A percentile compares a stretch with the other conserved stretches of the same genome.
Evolutionary conservation across 2,888 invertebrate species (phyloP).

Genomic region (Taphrorychus bicolor): DNA sequence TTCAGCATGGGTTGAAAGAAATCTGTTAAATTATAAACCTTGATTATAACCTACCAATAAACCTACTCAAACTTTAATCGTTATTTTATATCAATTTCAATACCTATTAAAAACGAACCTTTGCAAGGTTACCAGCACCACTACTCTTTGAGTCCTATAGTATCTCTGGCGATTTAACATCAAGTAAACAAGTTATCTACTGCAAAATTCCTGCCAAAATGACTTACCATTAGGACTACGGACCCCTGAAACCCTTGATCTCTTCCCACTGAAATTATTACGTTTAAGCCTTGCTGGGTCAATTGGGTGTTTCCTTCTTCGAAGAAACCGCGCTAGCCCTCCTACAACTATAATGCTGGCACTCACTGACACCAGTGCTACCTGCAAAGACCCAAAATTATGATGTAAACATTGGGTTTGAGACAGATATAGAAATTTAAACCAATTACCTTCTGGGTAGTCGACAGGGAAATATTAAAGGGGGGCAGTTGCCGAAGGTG

Average conservation of each 20-base stretch:
- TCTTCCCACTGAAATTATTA: slow-evolving; percentile 64
- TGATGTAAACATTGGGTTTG: background rate
- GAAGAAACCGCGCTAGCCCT: slow-evolving; percentile 80
- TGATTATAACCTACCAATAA: no score
- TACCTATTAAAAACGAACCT: no score
- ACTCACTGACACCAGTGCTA: slow-evolving; percentile 75
- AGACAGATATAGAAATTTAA: no score
- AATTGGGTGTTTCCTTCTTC: slow-evolving; percentile 72
- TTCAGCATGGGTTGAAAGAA: no score
- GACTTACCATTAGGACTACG: slow-evolving; percentile 71
- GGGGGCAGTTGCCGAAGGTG: slow-evolving; percentile 62
- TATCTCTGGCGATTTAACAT: no score
- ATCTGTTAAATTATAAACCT: no score
- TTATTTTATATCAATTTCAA: no score
- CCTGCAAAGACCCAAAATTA: slow-evolving; percentile 57
- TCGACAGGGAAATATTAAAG: slow-evolving; percentile 64
- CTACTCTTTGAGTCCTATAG: no score
- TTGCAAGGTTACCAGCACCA: no score
- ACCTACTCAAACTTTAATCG: no score
- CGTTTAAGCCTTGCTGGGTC: slow-evolving; percentile 67
- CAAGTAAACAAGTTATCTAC: no score
- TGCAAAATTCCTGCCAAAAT: no score
- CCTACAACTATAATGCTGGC: slow-evolving; percentile 84
- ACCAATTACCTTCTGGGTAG: slow-evolving; percentile 71
- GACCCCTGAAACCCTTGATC: slow-evolving; percentile 68